Conservation (phyloP, 2,797 vertebrate genomes). For the Neomorphus geoffroyi region DNA sequence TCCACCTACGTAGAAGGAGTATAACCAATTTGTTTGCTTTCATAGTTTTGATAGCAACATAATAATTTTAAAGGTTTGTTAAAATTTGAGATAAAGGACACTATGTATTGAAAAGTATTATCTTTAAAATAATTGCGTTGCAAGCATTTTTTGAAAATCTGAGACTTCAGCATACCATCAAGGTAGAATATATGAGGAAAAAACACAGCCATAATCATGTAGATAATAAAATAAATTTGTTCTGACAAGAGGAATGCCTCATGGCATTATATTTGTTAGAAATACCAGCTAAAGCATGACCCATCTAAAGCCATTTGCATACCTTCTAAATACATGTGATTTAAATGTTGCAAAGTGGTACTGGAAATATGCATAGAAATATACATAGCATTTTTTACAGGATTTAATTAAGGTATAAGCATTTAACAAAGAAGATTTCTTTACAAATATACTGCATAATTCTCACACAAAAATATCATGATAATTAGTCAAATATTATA, state of each 20-base stretch:
- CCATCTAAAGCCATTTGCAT: background rate
- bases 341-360: background rate
- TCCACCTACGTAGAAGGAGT: background rate
- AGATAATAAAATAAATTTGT: background rate
- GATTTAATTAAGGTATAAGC: background rate
- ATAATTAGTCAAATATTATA: background rate
- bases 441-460: background rate
- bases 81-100: background rate
- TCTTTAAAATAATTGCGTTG: background rate
- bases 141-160: background rate
- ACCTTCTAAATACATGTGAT: background rate
- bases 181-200: background rate
- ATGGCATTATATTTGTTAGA: background rate
- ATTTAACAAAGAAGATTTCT: background rate
- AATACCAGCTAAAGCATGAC: constrained; percentile 11
- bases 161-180: background rate
- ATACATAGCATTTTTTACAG: background rate
- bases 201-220: background rate
- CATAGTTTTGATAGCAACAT: background rate
- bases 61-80: background rate
- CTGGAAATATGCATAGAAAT: background rate
- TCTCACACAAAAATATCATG: background rate
- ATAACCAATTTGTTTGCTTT: background rate
- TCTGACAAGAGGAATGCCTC: constrained; percentile 22
- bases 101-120: background rate